Percentiles rank a stretch among this genome's conserved stretches.
These are phyloP conservation scores for Meloe dianella DNA, from an alignment of 2,888 invertebrate species.

Conservation along the genomic window DNA sequence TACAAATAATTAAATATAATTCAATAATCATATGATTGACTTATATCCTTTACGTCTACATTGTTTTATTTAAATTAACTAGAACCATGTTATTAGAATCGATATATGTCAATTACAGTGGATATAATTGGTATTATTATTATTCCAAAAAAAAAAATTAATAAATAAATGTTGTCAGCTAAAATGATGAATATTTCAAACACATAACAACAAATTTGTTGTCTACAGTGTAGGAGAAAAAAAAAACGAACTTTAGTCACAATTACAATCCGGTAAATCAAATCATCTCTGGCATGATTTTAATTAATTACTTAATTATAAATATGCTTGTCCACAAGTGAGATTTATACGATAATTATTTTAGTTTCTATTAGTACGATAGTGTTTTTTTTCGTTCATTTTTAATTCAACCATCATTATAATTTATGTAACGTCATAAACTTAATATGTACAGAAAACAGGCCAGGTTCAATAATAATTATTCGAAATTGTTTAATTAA, in stretches of 20 bases:
- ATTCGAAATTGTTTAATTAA: constrained; percentile 17
- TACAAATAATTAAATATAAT: not conserved
- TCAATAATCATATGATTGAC: not conserved
- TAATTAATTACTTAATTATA: constrained; percentile 27
- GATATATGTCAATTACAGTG: not conserved
- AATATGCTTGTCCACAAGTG: constrained; percentile 18
- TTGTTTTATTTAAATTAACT: not conserved
- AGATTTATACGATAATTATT: constrained; percentile 27
- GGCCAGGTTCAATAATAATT: not conserved
- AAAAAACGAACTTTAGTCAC: not conserved
- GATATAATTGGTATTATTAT: not conserved
- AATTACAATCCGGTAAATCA: not conserved
- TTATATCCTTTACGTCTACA: not conserved
- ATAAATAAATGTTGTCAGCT: not conserved
- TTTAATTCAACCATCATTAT: not conserved
- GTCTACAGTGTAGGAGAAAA: too few species aligned
- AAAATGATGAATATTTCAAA: too few species aligned
- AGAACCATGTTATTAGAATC: not conserved
- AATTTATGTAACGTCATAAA: not conserved
- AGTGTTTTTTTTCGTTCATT: not conserved
- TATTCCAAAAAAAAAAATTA: not conserved
- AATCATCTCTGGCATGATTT: constrained; percentile 23
- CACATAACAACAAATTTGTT: too few species aligned
- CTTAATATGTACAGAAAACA: not conserved
- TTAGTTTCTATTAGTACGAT: not conserved